Percentiles rank a stretch among this genome's conserved stretches.
Evolutionary conservation across 2,888 invertebrate genomes (phyloP).

Genomic region (Pachliopta kotzebuea): DNA sequence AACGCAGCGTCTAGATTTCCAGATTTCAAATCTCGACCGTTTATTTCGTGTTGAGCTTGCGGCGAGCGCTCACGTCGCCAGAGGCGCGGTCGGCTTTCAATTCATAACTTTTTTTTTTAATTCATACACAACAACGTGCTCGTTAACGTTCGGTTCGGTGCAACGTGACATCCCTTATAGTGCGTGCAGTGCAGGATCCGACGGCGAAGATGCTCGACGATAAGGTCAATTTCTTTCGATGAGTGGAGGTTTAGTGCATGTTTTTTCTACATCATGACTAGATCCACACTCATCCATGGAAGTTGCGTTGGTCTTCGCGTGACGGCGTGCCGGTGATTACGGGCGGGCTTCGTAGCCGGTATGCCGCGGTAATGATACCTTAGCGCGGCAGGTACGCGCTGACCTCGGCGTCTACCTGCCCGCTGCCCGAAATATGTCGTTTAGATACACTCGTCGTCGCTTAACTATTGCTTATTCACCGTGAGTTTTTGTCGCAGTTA

Average conservation of each 20-base stretch:
- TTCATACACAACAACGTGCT: conserved; percentile 70
- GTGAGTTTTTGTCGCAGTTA: conserved; percentile 59
- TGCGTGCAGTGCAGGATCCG: conserved; percentile 72
- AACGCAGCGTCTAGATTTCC: conserved; percentile 75
- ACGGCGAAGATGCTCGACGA: conserved; percentile 43
- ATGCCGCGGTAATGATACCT: conserved; percentile 69
- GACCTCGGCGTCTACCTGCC: conserved; percentile 63
- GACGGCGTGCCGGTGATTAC: conserved; percentile 55
- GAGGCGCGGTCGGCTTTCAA: conserved; percentile 43
- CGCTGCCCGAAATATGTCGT: conserved; percentile 57
- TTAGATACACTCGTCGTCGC: conserved; percentile 56
- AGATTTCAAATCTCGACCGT: conserved; percentile 81
- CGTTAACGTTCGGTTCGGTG: conserved; percentile 64
- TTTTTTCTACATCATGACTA: conserved; percentile 84
- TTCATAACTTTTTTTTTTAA: conserved; percentile 54
- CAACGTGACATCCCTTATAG: conserved; percentile 71
- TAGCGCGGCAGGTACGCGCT: conserved; percentile 63
- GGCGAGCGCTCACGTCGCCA: conserved; percentile 51
- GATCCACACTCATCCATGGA: conserved; percentile 91
- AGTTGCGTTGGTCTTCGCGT: conserved; percentile 76
- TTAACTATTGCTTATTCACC: conserved; percentile 56
- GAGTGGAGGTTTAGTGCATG: conserved; percentile 89
- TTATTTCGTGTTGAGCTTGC: conserved; percentile 74
- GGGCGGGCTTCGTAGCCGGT: conserved; percentile 62
- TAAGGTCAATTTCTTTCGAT: conserved; percentile 83